Base-by-base conservation (phyloP, 2,113 vertebrate genomes). In the Takifugu bimaculatus region DNA sequence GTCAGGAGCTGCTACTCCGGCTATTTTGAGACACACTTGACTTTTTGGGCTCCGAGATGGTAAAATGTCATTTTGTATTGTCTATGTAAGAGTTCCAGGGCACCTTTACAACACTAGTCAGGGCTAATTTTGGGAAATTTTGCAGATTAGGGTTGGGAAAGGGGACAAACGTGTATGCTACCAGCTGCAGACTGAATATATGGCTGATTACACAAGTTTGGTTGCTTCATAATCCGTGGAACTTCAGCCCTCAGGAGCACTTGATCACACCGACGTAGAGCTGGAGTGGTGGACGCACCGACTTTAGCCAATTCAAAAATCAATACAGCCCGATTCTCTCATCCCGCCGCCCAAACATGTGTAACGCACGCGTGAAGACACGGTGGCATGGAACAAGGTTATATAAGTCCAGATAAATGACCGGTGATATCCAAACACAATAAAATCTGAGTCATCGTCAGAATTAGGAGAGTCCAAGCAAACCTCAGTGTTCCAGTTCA, bases 391-490 rank as follows among this genome's bases (percentile, higher is more conserved):
- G 50, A 74, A 60, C 25, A 63, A 51, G 20, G 43, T 50, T 48
- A 69, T 59, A 44, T 63, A 75, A 60, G 48, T 55, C 61, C 65
- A 70, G 48, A 60, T 27, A 60, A 53, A 70, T 55, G 59, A 54
- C 57, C 62, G 35, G 63, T 72, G 68, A 63, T 57, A 60, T 54
- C 53, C 27, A 67, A 78, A 75, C 55, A 50, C 39, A 12, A 61
- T 53, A 14, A 54, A 69, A 60, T 74, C 35, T 26, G 59, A 52
- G 49, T 63, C 44, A 14, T 82, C 64, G 27, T 62, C 59, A 67
- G 49, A 62, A 56, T 27, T 28, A 27, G 27, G 48, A 67, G 13
- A 72, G 73, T 77, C 74, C 44, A 43, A 55, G 26, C 68, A 81
- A 73, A 65, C 28, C 50, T 61, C 53, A 49, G 11, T 4, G 10